These are phyloP conservation scores for Rhynchomys soricoides DNA, from an alignment of 2,113 vertebrate genomes.

Conservation along the genomic window DNA sequence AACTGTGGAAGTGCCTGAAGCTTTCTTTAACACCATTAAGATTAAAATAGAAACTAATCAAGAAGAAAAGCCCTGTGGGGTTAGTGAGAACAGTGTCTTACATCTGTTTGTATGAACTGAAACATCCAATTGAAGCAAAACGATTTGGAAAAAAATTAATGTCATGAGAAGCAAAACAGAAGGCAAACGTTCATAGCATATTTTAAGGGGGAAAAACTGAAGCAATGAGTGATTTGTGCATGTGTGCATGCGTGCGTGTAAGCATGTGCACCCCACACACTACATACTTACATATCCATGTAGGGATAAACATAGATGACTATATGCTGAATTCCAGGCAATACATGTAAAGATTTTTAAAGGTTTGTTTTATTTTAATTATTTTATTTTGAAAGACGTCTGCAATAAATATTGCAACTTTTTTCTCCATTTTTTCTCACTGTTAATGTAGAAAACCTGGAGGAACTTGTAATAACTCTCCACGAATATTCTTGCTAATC, in stretches of 20 bases:
- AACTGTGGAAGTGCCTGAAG: neutral
- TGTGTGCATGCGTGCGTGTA: neutral
- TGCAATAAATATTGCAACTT: neutral
- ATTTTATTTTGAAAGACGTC: neutral
- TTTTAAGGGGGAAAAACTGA: neutral
- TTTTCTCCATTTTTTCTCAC: neutral
- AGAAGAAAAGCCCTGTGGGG: neutral
- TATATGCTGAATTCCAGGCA: neutral
- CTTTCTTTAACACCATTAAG: neutral
- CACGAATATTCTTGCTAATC: neutral
- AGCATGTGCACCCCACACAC: neutral
- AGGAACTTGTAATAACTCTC: neutral
- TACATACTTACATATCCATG: neutral
- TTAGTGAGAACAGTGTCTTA: neutral
- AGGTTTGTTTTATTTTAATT: neutral
- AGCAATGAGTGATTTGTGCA: neutral
- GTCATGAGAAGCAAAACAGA: neutral
- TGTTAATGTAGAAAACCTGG: neutral
- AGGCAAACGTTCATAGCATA: neutral
- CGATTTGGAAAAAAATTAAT: neutral
- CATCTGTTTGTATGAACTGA: neutral
- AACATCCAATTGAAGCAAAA: neutral
- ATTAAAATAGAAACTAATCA: slow-evolving; percentile 43
- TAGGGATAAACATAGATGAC: neutral
- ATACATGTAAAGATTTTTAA: neutral